phyloP scores from a whole-genome alignment of 1,140 invertebrate genomes.

The Parasteatoda tepidariorum region DNA sequence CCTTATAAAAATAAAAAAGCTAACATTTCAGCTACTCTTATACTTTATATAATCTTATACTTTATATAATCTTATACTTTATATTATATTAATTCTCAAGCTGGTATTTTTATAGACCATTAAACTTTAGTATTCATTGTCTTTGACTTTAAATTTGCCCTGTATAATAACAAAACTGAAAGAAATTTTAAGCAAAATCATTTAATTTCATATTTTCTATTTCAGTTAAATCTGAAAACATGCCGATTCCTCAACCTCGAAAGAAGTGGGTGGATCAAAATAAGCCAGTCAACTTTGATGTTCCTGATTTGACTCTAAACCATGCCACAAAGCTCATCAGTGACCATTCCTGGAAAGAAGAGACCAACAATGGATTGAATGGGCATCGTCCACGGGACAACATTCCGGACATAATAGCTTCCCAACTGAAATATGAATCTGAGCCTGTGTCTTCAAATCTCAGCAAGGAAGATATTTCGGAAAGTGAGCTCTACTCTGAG shows the following conservation, averaged over 20 bases:
- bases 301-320: slow-evolving; percentile 42
- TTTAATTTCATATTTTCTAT: neutral
- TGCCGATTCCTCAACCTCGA: slow-evolving; percentile 37
- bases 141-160: neutral
- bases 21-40: too few relatives aligned
- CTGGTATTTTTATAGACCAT: too few relatives aligned
- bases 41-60: too few relatives aligned
- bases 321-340: neutral
- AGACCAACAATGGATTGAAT: neutral
- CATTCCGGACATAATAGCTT: slow-evolving; percentile 49
- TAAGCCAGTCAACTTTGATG: slow-evolving; percentile 1
- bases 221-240: neutral
- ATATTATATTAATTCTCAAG: too few relatives aligned
- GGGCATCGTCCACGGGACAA: slow-evolving; percentile 1
- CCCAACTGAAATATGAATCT: slow-evolving; percentile 11
- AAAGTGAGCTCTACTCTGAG: neutral
- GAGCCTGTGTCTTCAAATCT: neutral
- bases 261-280: slow-evolving; percentile 36
- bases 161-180: too few relatives aligned
- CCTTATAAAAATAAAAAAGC: too few relatives aligned
- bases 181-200: too few relatives aligned
- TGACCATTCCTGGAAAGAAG: neutral
- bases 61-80: too few relatives aligned
- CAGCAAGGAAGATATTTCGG: neutral
- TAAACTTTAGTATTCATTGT: neutral